Percentiles rank a stretch among this genome's conserved stretches.
Evolutionary conservation across 1,140 invertebrate genomes (phyloP).

Genomic region (Nilaparvata lugens): DNA sequence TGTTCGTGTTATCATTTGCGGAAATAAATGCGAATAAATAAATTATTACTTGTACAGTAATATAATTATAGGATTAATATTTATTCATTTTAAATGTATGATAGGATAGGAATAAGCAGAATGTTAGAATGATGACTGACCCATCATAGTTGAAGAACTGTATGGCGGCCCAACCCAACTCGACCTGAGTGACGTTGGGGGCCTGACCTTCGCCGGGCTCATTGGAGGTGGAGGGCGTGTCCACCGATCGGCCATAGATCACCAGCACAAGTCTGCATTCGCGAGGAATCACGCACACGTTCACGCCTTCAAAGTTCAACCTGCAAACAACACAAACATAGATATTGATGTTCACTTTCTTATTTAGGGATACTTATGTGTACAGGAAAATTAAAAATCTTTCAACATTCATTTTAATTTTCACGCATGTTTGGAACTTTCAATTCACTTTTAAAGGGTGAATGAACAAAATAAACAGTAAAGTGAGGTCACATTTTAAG

Average conservation of each 20-base stretch:
- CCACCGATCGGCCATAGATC: slow-evolving; percentile 58
- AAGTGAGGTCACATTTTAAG: too few relatives aligned
- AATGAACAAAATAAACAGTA: too few relatives aligned
- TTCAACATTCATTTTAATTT: too few relatives aligned
- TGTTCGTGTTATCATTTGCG: background rate
- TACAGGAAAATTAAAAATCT: slow-evolving; percentile 14
- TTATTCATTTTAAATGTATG: too few relatives aligned
- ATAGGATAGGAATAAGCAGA: too few relatives aligned
- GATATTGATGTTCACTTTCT: too few relatives aligned
- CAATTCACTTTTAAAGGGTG: too few relatives aligned
- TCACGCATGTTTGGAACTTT: too few relatives aligned
- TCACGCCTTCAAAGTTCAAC: slow-evolving; percentile 63
- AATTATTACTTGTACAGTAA: too few relatives aligned
- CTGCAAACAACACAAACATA: slow-evolving; percentile 34
- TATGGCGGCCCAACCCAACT: slow-evolving; percentile 83
- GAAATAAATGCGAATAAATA: slow-evolving; percentile 10
- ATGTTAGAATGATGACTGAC: too few relatives aligned
- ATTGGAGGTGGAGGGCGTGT: slow-evolving; percentile 30
- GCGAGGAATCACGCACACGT: slow-evolving; percentile 74
- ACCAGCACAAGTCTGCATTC: slow-evolving; percentile 85
- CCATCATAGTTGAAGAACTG: slow-evolving; percentile 87
- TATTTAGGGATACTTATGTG: slow-evolving; percentile 12
- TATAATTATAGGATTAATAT: too few relatives aligned
- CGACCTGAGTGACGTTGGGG: slow-evolving; percentile 46
- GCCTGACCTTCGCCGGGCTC: too few relatives aligned